A percentile compares a stretch with the other conserved stretches of the same genome.
phyloP scores from a whole-genome alignment of 2,888 invertebrate species.

The Perdita meconis region DNA sequence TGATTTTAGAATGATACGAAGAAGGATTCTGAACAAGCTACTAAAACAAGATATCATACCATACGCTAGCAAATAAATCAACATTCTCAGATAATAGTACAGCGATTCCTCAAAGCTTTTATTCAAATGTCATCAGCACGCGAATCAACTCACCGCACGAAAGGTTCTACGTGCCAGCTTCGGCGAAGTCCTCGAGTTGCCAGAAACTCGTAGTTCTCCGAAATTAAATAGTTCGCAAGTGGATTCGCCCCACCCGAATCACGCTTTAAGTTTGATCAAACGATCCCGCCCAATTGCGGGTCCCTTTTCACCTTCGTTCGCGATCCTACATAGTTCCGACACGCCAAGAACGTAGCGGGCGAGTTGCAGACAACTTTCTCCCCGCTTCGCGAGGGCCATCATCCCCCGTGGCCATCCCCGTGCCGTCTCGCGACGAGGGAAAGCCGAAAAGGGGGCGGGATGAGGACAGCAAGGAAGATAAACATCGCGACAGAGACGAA shows the following conservation, averaged over 20 bases:
- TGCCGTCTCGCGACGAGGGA: neutral
- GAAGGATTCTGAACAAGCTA: too few species aligned
- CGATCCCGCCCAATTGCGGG: constrained; percentile 11
- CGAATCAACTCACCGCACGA: neutral
- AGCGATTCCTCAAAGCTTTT: neutral
- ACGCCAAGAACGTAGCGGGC: constrained; percentile 8
- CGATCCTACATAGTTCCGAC: constrained; percentile 13
- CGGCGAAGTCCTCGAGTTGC: neutral
- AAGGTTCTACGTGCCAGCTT: neutral
- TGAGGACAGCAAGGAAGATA: constrained; percentile 16
- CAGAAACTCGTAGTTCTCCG: neutral
- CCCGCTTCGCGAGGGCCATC: neutral
- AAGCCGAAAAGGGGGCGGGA: neutral
- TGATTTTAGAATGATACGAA: too few species aligned
- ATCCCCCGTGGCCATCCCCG: neutral
- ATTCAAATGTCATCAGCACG: neutral
- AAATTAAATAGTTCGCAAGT: constrained; percentile 6
- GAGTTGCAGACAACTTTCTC: constrained; percentile 39
- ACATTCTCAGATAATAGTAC: neutral
- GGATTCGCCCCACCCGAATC: constrained; percentile 20
- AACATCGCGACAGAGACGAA: constrained; percentile 3
- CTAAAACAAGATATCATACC: too few species aligned
- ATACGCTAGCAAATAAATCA: too few species aligned
- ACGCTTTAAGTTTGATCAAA: neutral
- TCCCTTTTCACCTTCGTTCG: constrained; percentile 6